Evolutionary conservation across 2,888 invertebrate genomes (phyloP).

Genomic region (Oscheius sp.): DNA sequence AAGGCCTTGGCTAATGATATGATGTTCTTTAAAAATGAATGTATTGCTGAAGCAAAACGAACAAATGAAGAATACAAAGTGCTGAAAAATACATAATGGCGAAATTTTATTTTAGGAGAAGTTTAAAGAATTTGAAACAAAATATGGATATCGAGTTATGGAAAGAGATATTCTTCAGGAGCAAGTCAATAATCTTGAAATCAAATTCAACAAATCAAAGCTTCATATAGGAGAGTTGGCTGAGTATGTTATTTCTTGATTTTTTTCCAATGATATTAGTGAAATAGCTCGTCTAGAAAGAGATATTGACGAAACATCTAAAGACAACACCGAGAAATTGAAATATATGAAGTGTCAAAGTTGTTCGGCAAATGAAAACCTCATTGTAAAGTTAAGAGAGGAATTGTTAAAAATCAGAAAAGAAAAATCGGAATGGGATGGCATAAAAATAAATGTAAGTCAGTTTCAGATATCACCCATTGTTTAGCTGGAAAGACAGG

Average conservation of each 20-base stretch:
- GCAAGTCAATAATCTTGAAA: background rate
- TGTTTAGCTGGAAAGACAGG: background rate
- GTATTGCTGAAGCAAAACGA: slow-evolving; percentile 1
- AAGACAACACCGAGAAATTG: background rate
- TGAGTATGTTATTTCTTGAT: background rate
- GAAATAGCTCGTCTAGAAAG: background rate
- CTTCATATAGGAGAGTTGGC: background rate
- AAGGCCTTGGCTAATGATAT: background rate
- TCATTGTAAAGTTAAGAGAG: background rate
- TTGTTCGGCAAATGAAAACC: background rate
- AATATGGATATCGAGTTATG: background rate
- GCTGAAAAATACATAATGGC: background rate
- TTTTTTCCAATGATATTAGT: background rate
- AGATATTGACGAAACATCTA: background rate
- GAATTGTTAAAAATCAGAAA: background rate
- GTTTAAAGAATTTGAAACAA: background rate
- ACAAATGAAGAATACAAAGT: background rate
- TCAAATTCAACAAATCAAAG: background rate
- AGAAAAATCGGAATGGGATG: background rate
- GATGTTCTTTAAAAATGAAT: slow-evolving; percentile 10
- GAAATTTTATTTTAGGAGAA: background rate
- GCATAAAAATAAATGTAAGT: background rate
- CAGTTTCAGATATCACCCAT: background rate
- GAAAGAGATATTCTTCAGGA: slow-evolving; percentile 1
- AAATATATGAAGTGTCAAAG: slow-evolving; percentile 4